A percentile compares a stretch with the other conserved stretches of the same genome.
phyloP scores from a whole-genome alignment of 2,113 vertebrate species.

The Speoplatyrhinus poulsoni region DNA sequence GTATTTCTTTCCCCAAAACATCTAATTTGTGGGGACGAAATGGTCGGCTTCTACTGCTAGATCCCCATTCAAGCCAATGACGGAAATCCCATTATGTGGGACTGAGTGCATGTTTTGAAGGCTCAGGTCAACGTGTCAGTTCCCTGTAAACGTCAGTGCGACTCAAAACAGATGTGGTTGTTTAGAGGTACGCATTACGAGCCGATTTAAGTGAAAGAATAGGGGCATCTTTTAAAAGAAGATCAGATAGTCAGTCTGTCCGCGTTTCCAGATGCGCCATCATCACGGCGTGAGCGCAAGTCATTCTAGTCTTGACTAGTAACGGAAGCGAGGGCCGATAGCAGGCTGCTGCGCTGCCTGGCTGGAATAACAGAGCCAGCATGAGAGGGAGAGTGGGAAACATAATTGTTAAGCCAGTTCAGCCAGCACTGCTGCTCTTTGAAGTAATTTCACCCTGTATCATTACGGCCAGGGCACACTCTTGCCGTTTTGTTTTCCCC shows the following conservation, averaged over 20 bases:
- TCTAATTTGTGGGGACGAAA: background rate
- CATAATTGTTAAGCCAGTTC: constrained; percentile 59
- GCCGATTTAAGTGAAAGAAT: constrained; percentile 46
- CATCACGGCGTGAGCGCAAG: constrained; percentile 44
- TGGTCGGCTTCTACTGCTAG: background rate
- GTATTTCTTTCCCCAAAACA: constrained; percentile 5
- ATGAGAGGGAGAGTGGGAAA: constrained; percentile 58
- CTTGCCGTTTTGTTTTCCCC: constrained; percentile 15
- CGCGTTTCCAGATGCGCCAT: constrained; percentile 32
- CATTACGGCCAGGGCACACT: constrained; percentile 51
- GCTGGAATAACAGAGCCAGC: constrained; percentile 56
- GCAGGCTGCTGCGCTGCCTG: constrained; percentile 37
- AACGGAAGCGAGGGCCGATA: constrained; percentile 49
- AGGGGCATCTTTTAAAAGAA: constrained; percentile 43
- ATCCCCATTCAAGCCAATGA: background rate
- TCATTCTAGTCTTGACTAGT: constrained; percentile 50
- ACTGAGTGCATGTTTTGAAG: constrained; percentile 35
- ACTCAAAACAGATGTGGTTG: constrained; percentile 19
- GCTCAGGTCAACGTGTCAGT: constrained; percentile 51
- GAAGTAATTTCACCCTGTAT: constrained; percentile 49
- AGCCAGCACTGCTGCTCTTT: constrained; percentile 48
- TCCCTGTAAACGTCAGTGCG: constrained; percentile 42
- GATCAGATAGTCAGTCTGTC: constrained; percentile 54
- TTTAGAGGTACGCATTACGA: constrained; percentile 31
- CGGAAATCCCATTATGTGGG: background rate